These are phyloP conservation scores for Drosophila albomicans DNA, from an alignment of 1,140 invertebrate genomes.

Conservation along the genomic window DNA sequence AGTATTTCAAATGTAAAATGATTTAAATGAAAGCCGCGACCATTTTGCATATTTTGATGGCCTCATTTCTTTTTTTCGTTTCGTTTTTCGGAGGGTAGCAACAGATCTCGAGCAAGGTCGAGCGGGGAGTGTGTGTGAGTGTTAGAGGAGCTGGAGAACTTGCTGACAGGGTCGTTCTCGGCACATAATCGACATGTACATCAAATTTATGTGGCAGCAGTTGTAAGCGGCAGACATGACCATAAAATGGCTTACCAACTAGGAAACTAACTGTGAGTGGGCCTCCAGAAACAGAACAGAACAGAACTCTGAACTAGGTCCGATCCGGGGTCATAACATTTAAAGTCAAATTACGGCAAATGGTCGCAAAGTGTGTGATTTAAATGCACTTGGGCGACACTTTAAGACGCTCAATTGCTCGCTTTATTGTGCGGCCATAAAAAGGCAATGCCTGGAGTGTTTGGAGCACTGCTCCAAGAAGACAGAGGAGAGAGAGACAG, in stretches of 20 bases:
- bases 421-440: conserved; percentile 81
- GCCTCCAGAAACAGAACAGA: not conserved
- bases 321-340: conserved; percentile 71
- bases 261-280: conserved; percentile 60
- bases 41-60: conserved; percentile 55
- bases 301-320: conserved; percentile 3
- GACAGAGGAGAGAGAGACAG: not conserved
- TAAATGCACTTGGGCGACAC: conserved; percentile 83
- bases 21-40: conserved; percentile 38
- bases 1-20: conserved; percentile 51
- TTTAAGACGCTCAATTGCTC: conserved; percentile 83
- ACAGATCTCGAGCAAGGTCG: conserved; percentile 38
- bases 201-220: conserved; percentile 72
- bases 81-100: not conserved
- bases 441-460: conserved; percentile 51
- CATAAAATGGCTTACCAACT: conserved; percentile 71
- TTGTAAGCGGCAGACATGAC: conserved; percentile 67
- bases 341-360: conserved; percentile 84
- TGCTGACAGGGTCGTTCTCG: conserved; percentile 54
- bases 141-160: not conserved
- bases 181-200: conserved; percentile 80
- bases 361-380: conserved; percentile 83
- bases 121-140: not conserved
- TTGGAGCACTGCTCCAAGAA: not conserved
- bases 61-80: conserved; percentile 30